Evolutionary conservation across 1,140 invertebrate genomes (phyloP).

Genomic region (Heliconius hewitsoni): DNA sequence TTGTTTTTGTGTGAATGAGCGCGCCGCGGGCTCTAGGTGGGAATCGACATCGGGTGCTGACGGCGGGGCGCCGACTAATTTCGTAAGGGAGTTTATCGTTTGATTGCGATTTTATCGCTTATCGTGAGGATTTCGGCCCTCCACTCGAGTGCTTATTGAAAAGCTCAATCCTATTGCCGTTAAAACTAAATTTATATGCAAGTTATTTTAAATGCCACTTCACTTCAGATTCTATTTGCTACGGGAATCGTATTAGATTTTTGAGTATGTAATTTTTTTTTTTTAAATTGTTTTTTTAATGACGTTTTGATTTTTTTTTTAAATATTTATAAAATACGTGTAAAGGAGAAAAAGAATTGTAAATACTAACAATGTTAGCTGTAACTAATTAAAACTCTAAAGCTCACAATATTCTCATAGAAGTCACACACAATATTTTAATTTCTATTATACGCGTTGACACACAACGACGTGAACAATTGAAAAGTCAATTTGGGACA

Average conservation of each 20-base stretch:
- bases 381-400: background rate
- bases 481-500: conserved; percentile 69
- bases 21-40: conserved; percentile 59
- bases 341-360: too few species aligned
- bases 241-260: background rate
- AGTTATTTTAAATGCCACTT: conserved; percentile 37
- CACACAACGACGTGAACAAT: conserved; percentile 36
- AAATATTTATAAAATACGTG: background rate
- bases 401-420: background rate
- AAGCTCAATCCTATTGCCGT: conserved; percentile 45
- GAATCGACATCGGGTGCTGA: conserved; percentile 68
- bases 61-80: conserved; percentile 63
- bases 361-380: background rate
- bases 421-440: conserved; percentile 5
- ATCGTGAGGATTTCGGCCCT: conserved; percentile 59
- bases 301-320: background rate
- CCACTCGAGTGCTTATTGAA: conserved; percentile 57
- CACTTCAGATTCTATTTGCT: conserved; percentile 30
- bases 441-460: conserved; percentile 18
- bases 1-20: conserved; percentile 69
- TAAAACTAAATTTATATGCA: conserved; percentile 35
- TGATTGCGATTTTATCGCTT: conserved; percentile 63
- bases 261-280: background rate
- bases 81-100: conserved; percentile 65
- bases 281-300: background rate